A percentile compares a stretch with the other conserved stretches of the same genome.
These are phyloP conservation scores for Gracilinanus agilis DNA, from an alignment of 2,113 vertebrate species.

Conservation along the genomic window DNA sequence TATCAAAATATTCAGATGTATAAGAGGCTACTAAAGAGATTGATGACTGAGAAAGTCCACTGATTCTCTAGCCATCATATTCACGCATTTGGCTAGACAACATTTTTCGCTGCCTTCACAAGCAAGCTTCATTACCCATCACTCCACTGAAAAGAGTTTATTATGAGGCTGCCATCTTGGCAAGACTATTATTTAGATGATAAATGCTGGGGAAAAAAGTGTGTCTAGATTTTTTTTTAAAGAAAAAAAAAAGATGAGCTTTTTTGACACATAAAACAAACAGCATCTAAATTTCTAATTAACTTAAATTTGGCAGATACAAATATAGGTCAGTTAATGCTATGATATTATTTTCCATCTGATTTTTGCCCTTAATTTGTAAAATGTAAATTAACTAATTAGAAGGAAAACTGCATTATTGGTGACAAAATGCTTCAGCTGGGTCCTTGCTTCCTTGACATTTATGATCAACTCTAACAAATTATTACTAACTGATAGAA, in stretches of 20 bases:
- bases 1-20: constrained; percentile 96
- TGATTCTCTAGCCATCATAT: constrained; percentile 95
- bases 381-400: constrained; percentile 92
- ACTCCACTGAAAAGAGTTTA: constrained; percentile 98
- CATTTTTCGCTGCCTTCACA: constrained; percentile 93
- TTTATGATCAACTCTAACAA: constrained; percentile 83
- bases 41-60: constrained; percentile 95
- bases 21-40: constrained; percentile 96
- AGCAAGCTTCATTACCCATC: constrained; percentile 99
- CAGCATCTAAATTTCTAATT: constrained; percentile 92
- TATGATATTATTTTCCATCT: constrained; percentile 86
- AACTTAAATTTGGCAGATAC: constrained; percentile 91
- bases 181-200: constrained; percentile 99
- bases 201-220: constrained; percentile 92
- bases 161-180: constrained; percentile 99
- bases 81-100: constrained; percentile 97
- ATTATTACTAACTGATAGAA: constrained; percentile 81
- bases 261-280: constrained; percentile 93
- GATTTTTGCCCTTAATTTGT: constrained; percentile 88
- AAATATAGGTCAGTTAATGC: constrained; percentile 89
- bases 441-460: constrained; percentile 82
- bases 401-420: constrained; percentile 86
- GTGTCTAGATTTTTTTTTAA: constrained; percentile 83
- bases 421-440: constrained; percentile 85
- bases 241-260: constrained; percentile 90